These are phyloP conservation scores for Microhierax caerulescens DNA, from an alignment of 2,797 vertebrate species.

Conservation along the genomic window DNA sequence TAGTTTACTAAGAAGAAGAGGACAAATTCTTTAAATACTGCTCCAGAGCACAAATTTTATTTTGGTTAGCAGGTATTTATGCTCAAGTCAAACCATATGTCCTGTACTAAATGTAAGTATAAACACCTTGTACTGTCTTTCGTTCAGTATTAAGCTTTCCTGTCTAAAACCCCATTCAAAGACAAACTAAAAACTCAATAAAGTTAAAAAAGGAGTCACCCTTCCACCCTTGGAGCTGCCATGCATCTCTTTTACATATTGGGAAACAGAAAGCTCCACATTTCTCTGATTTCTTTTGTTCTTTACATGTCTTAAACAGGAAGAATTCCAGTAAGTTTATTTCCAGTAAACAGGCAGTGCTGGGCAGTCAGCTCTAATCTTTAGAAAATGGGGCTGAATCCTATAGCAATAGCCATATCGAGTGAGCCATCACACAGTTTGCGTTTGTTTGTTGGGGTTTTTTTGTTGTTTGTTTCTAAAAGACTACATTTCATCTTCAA, in stretches of 20 bases:
- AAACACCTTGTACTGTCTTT: not conserved
- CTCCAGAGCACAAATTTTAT: not conserved
- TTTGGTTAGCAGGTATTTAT: not conserved
- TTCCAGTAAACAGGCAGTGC: not conserved
- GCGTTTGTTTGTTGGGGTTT: too few relatives aligned
- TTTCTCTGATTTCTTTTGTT: not conserved
- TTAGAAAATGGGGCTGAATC: not conserved
- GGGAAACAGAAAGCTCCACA: not conserved
- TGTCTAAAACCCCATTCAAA: not conserved
- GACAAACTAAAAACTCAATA: not conserved
- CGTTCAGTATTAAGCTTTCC: not conserved
- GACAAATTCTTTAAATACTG: not conserved
- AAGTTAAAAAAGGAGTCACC: not conserved
- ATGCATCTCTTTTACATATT: not conserved
- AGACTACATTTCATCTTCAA: conserved; percentile 45
- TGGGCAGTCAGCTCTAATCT: conserved; percentile 10
- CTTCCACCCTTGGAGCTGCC: not conserved
- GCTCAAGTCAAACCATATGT: not conserved
- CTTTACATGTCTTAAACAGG: not conserved
- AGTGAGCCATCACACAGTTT: not conserved
- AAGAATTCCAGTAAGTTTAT: not conserved
- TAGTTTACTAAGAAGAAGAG: not conserved
- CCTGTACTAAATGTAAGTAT: not conserved
- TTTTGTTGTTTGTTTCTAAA: conserved; percentile 23
- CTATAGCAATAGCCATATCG: not conserved